A percentile compares a stretch with the other conserved stretches of the same genome.
phyloP scores from a whole-genome alignment of 2,797 vertebrate species.

The Tadarida brasiliensis region DNA sequence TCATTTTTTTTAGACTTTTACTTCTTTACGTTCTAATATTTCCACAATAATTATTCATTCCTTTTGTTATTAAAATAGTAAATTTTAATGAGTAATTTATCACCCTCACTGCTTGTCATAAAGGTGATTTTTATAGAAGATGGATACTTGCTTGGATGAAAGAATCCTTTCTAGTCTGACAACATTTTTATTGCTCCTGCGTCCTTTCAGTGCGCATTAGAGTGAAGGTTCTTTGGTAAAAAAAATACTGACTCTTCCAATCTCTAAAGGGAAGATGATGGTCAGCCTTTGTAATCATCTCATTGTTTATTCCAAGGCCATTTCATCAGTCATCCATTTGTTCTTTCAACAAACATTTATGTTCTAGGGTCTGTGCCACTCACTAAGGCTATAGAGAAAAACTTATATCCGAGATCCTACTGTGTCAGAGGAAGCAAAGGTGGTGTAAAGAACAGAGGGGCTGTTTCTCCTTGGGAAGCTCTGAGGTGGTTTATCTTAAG shows the following conservation, averaged over 20 bases:
- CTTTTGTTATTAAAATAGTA: conserved; percentile 12
- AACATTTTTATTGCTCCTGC: not conserved
- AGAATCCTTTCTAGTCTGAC: not conserved
- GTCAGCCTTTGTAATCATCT: not conserved
- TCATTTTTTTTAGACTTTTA: not conserved
- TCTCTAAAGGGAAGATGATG: not conserved
- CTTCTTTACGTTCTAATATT: conserved; percentile 19
- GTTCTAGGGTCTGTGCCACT: not conserved
- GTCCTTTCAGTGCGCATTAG: not conserved
- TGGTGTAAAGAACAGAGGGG: not conserved
- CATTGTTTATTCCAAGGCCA: not conserved
- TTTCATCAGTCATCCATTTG: not conserved
- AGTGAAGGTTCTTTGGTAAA: not conserved
- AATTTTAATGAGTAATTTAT: not conserved
- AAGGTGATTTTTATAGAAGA: not conserved
- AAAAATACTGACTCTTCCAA: not conserved
- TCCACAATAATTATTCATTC: not conserved
- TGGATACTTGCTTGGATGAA: not conserved
- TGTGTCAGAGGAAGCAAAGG: not conserved
- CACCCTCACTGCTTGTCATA: not conserved
- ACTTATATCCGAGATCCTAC: not conserved
- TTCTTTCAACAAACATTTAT: not conserved
- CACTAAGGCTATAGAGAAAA: not conserved
- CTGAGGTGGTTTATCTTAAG: not conserved
- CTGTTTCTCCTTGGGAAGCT: not conserved